Base-by-base conservation (phyloP, 2,888 invertebrate species). In the Malacosoma neustria region DNA sequence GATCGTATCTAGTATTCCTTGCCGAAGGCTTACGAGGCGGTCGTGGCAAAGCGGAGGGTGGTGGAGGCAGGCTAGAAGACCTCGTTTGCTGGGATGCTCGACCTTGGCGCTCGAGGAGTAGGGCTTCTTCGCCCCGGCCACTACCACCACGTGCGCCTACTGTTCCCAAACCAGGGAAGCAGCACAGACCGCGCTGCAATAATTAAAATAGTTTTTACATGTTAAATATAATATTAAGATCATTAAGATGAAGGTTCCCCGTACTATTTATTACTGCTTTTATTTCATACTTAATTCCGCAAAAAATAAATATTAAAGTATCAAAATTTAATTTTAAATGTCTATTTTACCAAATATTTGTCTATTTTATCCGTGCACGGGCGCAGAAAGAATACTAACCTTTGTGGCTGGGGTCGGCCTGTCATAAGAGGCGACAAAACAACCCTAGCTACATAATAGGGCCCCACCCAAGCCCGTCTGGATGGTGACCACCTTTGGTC, bases 161-260 rank as follows among this genome's bases (percentile, higher is more conserved):
- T 35, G 66, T 66, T 49, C 76, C 80, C 60, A 79, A 59, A 34
- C 81, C 77, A 44, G 93, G 92, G 90, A 93, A 93, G 88, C 93
- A 93, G 90, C 93, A 93, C 63, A 93, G 89, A 65, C 91, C 93
- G 59, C 93, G 92, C 92, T 93, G 90, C 4, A 41, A 39, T 51
- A 39, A 36, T 15, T 15, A 32, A 33, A 29, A 37, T 22, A 36
- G 7, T 29, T 14, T 13, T n/a, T n/a, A n/a, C n/a, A n/a, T n/a
- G n/a, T n/a, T n/a, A n/a, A n/a, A n/a, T n/a, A n/a, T n/a, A n/a
- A n/a, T n/a, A n/a, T n/a, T n/a, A n/a, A n/a, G n/a, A n/a, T n/a
- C n/a, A n/a, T n/a, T n/a, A n/a, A n/a, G n/a, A n/a, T n/a, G n/a
- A n/a, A n/a, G n/a, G n/a, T n/a, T n/a, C n/a, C n/a, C n/a, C n/a